Percentiles rank a stretch among this genome's conserved stretches.
Evolutionary conservation across 37 sponge, comb jelly and placozoan genomes (phyloP).

Genomic region (Tethya wilhelma): DNA sequence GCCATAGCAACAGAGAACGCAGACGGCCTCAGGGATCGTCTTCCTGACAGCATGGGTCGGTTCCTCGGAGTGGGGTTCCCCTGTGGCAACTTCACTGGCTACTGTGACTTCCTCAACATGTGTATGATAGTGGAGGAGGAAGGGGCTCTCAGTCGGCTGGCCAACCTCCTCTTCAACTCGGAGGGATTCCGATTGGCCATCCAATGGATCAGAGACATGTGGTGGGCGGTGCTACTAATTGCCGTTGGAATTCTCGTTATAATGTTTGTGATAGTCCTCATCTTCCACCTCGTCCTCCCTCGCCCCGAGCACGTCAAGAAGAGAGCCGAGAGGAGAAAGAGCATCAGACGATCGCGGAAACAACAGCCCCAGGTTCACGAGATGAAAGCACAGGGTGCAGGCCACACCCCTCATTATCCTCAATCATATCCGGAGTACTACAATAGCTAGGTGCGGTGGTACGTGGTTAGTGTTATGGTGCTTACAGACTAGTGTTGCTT

Average conservation of each 20-base stretch:
- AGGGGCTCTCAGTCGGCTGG: constrained; percentile 21
- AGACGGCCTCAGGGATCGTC: background rate
- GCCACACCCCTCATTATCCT: too few species aligned
- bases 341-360: too few species aligned
- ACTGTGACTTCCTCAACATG: constrained; percentile 74
- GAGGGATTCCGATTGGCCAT: constrained; percentile 14
- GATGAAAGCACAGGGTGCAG: too few species aligned
- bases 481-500: too few species aligned
- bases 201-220: constrained; percentile 44
- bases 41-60: constrained; percentile 20
- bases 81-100: constrained; percentile 64
- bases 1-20: background rate
- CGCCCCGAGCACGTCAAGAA: constrained; percentile 59
- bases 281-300: constrained; percentile 68
- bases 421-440: too few species aligned
- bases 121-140: constrained; percentile 29
- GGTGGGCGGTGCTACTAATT: constrained; percentile 73
- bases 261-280: constrained; percentile 67
- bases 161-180: constrained; percentile 28
- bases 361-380: too few species aligned
- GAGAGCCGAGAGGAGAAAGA: constrained; percentile 4
- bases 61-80: constrained; percentile 43
- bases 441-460: too few species aligned
- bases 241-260: constrained; percentile 61
- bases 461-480: too few species aligned